Evolutionary conservation across 2,888 invertebrate genomes (phyloP).

Genomic region (Petrolisthes manimaculis): DNA sequence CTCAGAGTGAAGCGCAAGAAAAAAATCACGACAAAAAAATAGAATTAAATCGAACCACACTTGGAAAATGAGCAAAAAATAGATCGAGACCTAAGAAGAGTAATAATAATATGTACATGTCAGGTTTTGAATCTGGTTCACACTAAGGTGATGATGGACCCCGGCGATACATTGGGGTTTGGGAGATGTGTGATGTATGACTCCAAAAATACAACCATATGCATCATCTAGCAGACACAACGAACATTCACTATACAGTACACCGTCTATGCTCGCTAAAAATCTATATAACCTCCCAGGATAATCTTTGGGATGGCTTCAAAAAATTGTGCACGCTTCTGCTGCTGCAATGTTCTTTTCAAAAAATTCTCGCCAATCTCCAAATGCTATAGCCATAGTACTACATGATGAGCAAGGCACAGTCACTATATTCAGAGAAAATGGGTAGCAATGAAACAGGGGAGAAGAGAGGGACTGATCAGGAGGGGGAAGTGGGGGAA

Average conservation of each 20-base stretch:
- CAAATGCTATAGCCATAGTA: conserved; percentile 1
- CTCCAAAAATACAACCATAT: not conserved
- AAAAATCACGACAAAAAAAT: not conserved
- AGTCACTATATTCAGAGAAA: conserved; percentile 5
- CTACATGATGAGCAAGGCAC: conserved; percentile 13
- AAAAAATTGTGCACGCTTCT: not conserved
- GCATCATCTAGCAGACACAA: conserved; percentile 12
- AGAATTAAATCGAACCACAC: not conserved
- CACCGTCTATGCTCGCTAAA: not conserved
- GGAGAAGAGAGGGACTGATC: not conserved
- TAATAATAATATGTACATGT: not conserved
- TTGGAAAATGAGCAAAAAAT: conserved; percentile 6
- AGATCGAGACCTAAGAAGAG: not conserved
- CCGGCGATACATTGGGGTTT: conserved; percentile 2
- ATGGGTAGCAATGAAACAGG: not conserved
- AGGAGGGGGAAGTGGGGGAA: not conserved
- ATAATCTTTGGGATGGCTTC: not conserved
- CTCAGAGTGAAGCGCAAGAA: not conserved
- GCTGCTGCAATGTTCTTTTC: not conserved
- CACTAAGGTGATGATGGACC: not conserved
- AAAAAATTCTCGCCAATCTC: conserved; percentile 13
- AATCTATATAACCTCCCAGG: conserved; percentile 7
- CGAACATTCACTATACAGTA: not conserved
- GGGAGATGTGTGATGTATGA: not conserved
- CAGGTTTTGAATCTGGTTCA: no score